phyloP scores from a whole-genome alignment of 2,113 vertebrate species.

The Corvus moneduloides region DNA sequence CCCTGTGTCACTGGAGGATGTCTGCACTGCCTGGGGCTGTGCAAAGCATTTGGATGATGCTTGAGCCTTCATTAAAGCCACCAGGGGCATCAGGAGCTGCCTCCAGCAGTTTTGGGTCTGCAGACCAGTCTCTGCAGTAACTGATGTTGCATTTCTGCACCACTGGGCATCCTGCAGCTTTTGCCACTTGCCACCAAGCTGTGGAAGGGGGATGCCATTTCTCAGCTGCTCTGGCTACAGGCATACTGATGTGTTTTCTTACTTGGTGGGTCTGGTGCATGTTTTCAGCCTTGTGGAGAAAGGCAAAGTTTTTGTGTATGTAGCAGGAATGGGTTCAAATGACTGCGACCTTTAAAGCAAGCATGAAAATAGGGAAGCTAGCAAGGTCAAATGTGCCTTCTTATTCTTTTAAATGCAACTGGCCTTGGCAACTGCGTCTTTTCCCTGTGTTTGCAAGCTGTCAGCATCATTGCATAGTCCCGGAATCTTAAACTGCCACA shows the following conservation, averaged over 20 bases:
- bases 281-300: neutral
- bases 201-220: neutral
- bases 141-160: neutral
- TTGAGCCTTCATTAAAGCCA: neutral
- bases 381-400: neutral
- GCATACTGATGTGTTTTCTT: neutral
- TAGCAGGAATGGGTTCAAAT: neutral
- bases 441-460: neutral
- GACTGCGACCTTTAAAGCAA: neutral
- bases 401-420: neutral
- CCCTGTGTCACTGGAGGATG: rapidly evolving
- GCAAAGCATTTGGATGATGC: neutral
- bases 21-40: neutral
- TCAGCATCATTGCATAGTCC: neutral
- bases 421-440: neutral
- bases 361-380: neutral
- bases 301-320: neutral
- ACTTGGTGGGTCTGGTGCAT: neutral
- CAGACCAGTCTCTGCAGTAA: neutral
- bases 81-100: neutral
- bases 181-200: neutral
- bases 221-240: neutral
- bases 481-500: neutral
- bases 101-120: neutral
- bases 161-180: neutral